Evolutionary conservation across 1,140 invertebrate species (phyloP).

Genomic region (Eupeodes corollae): DNA sequence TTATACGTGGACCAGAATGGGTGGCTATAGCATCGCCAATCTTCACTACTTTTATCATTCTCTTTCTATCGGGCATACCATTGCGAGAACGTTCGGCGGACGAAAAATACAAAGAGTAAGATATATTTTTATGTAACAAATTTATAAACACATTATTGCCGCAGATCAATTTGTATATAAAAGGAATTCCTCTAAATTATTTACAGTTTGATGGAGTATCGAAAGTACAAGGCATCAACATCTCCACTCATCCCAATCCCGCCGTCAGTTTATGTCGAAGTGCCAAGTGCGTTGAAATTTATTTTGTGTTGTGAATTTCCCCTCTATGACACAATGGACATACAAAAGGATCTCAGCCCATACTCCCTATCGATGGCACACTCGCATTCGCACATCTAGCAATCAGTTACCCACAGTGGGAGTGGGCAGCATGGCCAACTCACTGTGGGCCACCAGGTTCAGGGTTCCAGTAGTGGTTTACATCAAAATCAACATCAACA

Average conservation of each 20-base stretch:
- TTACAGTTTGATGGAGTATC: conserved; percentile 67
- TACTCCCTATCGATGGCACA: conserved; percentile 63
- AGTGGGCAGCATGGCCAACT: conserved; percentile 19
- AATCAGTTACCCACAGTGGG: conserved; percentile 34
- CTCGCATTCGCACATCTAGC: conserved; percentile 61
- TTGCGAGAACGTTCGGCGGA: conserved; percentile 73
- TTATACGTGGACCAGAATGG: conserved; percentile 71
- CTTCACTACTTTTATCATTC: conserved; percentile 76
- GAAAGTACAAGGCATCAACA: conserved; percentile 73
- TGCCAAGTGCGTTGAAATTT: conserved; percentile 70
- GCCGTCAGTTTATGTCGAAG: conserved; percentile 67
- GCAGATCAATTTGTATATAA: not conserved
- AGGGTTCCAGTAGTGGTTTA: conserved; percentile 7
- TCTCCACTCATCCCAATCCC: conserved; percentile 81
- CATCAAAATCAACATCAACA: not conserved
- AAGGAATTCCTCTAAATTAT: not conserved
- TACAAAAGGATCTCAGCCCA: conserved; percentile 54
- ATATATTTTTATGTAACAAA: conserved; percentile 10
- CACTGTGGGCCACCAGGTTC: conserved; percentile 16
- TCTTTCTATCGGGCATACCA: conserved; percentile 80
- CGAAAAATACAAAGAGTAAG: conserved; percentile 77
- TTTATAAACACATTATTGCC: not conserved
- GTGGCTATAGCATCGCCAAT: conserved; percentile 75
- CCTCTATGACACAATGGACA: conserved; percentile 64
- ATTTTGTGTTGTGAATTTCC: conserved; percentile 79